Percentiles rank a stretch among this genome's conserved stretches.
These are phyloP conservation scores for Drosophila murphyi DNA, from an alignment of 1,140 invertebrate species.

Conservation along the genomic window DNA sequence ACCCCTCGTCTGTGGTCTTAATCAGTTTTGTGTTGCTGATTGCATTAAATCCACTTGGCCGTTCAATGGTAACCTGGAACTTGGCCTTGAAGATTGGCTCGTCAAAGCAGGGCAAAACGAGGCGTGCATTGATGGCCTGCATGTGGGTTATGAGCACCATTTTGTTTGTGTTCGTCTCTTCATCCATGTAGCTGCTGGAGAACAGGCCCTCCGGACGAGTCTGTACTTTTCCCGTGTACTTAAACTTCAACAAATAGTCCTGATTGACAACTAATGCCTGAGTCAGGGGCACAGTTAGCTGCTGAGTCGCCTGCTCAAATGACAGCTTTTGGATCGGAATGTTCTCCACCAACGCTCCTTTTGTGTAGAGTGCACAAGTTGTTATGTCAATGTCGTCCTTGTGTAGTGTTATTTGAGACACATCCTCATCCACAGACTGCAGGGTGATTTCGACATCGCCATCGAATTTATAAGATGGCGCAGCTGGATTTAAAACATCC, in stretches of 20 bases:
- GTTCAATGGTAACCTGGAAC: constrained; percentile 89
- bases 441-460: constrained; percentile 86
- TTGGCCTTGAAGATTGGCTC: constrained; percentile 93
- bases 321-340: neutral
- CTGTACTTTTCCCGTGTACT: constrained; percentile 80
- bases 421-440: constrained; percentile 50
- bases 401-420: constrained; percentile 87
- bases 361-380: constrained; percentile 17
- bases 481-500: constrained; percentile 80
- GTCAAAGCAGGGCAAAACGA: constrained; percentile 95
- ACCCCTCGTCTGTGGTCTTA: constrained; percentile 33
- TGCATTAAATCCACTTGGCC: constrained; percentile 85
- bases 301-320: constrained; percentile 33
- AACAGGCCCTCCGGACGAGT: constrained; percentile 86
- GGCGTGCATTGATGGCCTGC: constrained; percentile 91
- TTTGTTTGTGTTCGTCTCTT: constrained; percentile 67
- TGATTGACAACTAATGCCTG: constrained; percentile 10
- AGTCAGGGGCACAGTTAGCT: constrained; percentile 33
- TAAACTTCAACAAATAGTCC: constrained; percentile 54
- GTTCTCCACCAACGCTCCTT: constrained; percentile 10
- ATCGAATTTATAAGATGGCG: constrained; percentile 85
- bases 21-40: constrained; percentile 85
- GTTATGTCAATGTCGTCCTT: constrained; percentile 73
- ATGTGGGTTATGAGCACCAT: constrained; percentile 91
- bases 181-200: constrained; percentile 85